A percentile compares a stretch with the other conserved stretches of the same genome.
Evolutionary conservation across 2,888 invertebrate species (phyloP).

Genomic region (Pollenia amentaria): DNA sequence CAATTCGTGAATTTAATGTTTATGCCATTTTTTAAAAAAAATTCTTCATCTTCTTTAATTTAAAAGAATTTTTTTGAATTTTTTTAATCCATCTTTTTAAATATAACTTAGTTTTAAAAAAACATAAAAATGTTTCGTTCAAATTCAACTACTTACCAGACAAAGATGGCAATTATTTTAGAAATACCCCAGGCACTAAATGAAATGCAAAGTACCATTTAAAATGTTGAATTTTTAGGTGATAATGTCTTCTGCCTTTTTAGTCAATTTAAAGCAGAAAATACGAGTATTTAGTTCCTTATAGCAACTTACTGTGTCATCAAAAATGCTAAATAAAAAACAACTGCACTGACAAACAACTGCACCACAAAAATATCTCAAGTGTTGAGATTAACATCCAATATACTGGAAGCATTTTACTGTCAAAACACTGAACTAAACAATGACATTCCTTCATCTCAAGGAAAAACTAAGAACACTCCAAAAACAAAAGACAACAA

Average conservation of each 20-base stretch:
- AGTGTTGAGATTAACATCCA: conserved; percentile 61
- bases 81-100: no score
- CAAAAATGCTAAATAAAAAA: not conserved
- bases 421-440: conserved; percentile 42
- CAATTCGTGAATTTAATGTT: no score
- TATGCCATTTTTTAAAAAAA: no score
- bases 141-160: no score
- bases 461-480: conserved; percentile 29
- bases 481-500: conserved; percentile 43
- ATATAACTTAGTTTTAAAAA: no score
- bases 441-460: conserved; percentile 38
- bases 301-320: not conserved
- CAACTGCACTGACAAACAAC: not conserved
- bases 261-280: not conserved
- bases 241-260: not conserved
- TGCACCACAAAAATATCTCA: conserved; percentile 31
- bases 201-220: not conserved
- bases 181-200: not conserved
- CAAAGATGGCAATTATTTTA: not conserved
- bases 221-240: conserved; percentile 30
- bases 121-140: no score
- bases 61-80: no score
- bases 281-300: conserved; percentile 27
- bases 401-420: conserved; percentile 23
- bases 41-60: no score